Evolutionary conservation across 1,140 invertebrate species (phyloP).

Genomic region (Melanaphis sacchari): DNA sequence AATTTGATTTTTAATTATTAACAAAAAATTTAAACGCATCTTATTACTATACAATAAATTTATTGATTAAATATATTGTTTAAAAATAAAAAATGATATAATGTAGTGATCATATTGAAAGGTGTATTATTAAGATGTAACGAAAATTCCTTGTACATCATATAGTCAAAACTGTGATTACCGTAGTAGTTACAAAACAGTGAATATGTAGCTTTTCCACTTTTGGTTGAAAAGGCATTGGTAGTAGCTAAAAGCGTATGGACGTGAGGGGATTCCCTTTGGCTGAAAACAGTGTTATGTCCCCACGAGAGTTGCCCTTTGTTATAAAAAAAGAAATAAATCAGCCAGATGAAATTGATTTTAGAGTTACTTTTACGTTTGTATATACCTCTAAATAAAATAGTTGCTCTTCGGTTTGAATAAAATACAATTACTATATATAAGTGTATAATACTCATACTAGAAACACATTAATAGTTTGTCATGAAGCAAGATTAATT

Average conservation of each 20-base stretch:
- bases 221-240: slow-evolving; percentile 1
- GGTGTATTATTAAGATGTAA: neutral
- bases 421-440: neutral
- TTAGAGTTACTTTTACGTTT: neutral
- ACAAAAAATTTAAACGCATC: too few species aligned
- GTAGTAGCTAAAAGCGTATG: neutral
- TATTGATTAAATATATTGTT: too few species aligned
- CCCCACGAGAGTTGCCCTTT: neutral
- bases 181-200: neutral
- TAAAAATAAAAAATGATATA: neutral
- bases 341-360: slow-evolving; percentile 42
- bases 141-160: neutral
- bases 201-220: neutral
- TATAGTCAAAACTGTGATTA: slow-evolving; percentile 13
- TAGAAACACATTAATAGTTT: neutral
- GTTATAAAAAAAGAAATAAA: slow-evolving; percentile 48
- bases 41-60: too few species aligned
- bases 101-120: neutral
- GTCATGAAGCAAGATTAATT: neutral
- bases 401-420: neutral
- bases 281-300: slow-evolving; percentile 16
- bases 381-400: neutral
- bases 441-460: neutral
- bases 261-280: slow-evolving; percentile 11
- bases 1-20: neutral